These are phyloP conservation scores for Gymnoscelis rufifasciata DNA, from an alignment of 2,888 invertebrate genomes.

Conservation along the genomic window DNA sequence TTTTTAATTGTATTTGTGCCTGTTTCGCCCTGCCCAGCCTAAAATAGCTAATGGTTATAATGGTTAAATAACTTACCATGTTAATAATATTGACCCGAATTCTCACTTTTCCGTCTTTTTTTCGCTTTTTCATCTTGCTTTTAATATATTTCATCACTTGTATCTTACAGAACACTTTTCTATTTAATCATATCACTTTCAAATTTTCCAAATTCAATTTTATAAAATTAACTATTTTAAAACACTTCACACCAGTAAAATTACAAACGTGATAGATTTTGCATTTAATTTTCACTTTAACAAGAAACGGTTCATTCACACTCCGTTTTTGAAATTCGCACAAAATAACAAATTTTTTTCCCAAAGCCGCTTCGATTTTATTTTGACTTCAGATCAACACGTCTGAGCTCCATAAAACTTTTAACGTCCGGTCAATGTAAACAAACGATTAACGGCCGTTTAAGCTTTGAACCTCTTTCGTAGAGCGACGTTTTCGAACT, in stretches of 20 bases:
- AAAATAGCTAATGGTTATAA: too few species aligned
- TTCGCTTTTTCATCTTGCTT: slow-evolving; percentile 57
- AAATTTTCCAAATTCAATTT: too few species aligned
- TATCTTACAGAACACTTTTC: background rate
- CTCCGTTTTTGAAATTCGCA: too few species aligned
- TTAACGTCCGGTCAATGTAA: slow-evolving; percentile 26
- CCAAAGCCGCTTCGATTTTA: background rate
- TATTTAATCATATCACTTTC: too few species aligned
- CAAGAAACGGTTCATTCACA: too few species aligned
- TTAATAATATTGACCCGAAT: slow-evolving; percentile 58
- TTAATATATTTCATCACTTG: slow-evolving; percentile 8
- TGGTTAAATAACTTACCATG: slow-evolving; percentile 45
- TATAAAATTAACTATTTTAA: too few species aligned
- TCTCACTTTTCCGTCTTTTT: slow-evolving; percentile 54
- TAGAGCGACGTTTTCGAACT: slow-evolving; percentile 11
- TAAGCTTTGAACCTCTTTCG: slow-evolving; percentile 16
- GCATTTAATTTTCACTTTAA: too few species aligned
- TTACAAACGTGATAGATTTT: too few species aligned
- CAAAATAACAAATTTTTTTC: background rate
- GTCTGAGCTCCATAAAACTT: slow-evolving; percentile 18
- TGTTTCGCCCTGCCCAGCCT: too few species aligned
- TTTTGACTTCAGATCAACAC: slow-evolving; percentile 5
- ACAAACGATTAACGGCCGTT: slow-evolving; percentile 25
- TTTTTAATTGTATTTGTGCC: too few species aligned
- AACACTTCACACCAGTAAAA: too few species aligned